Evolutionary conservation across 2,113 vertebrate species (phyloP), one percentile per base, ranked within the genome.

Genomic region (Rana temporaria): DNA sequence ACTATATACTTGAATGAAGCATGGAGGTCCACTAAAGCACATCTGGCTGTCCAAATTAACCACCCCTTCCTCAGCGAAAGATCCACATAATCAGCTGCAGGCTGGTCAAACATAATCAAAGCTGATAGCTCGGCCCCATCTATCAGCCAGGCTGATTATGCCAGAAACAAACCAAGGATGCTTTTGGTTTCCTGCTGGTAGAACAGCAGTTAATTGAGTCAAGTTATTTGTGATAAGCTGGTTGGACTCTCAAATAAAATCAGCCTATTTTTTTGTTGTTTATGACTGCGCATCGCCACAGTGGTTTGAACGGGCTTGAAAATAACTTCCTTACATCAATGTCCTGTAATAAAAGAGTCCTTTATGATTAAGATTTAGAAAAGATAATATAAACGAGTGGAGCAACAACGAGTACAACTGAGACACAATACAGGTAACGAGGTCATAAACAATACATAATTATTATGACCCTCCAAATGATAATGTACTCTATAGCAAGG

Each of bases 61-160:
- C 55, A 26, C 24, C 42, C 38, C 48, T 53, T 17, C 42, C 26
- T 55, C 62, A 53, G 32, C 42, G 18, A 60, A 34, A 53, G 60
- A 64, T 77, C 42, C 60, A 63, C 60, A 65, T 65, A 77, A 64
- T 65, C 38, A 64, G 57, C 60, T 62, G 74, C 42, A 38, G 60
- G 74, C 30, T 77, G 74, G 74, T 77, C 74, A 65, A 53, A 52
- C 75, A 78, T 78, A 78, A 65, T 78, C 75, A 78, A 78, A 65
- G 22, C 75, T 78, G 75, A 65, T 78, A 78, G 75, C 62, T 78
- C 48, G 17, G 16, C 20, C 62, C 38, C 60, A 65, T 65, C 42
- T 42, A 78, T 78, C 75, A 78, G 62, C 75, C 42, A 7, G 62
- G 62, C 26, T 63, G 62, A 65, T 78, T 78, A 78, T 64, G 38